phyloP scores from a whole-genome alignment of 2,888 invertebrate species.

The Lochmaea crataegi region DNA sequence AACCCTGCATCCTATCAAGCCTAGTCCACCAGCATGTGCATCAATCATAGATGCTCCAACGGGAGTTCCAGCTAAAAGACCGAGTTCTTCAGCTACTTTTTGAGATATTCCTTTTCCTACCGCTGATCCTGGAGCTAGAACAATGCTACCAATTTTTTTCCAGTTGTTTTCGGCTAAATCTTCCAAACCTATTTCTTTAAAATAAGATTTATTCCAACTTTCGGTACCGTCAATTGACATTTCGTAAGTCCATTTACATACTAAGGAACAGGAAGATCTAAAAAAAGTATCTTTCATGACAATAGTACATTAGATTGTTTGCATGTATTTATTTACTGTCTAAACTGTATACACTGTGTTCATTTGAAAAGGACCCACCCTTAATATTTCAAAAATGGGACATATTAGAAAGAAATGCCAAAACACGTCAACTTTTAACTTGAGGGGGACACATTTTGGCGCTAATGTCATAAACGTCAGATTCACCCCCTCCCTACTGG shows the following conservation, averaged over 20 bases:
- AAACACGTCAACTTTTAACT: too few relatives aligned
- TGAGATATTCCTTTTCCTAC: constrained; percentile 74
- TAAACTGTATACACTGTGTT: too few relatives aligned
- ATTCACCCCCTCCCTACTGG: too few relatives aligned
- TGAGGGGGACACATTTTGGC: too few relatives aligned
- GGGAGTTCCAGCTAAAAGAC: constrained; percentile 77
- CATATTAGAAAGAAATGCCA: too few relatives aligned
- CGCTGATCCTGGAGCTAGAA: constrained; percentile 77
- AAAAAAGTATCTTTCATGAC: constrained; percentile 39
- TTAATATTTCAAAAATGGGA: too few relatives aligned
- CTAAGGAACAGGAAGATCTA: constrained; percentile 90
- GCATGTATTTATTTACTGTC: too few relatives aligned
- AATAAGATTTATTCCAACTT: constrained; percentile 81
- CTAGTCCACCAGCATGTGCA: constrained; percentile 94
- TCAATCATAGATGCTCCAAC: constrained; percentile 94
- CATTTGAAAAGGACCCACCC: too few relatives aligned
- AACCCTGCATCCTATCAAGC: constrained; percentile 80
- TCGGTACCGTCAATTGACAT: constrained; percentile 69
- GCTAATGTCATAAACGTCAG: too few relatives aligned
- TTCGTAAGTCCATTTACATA: constrained; percentile 95
- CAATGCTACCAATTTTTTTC: constrained; percentile 75
- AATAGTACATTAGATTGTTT: too few relatives aligned
- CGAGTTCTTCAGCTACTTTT: constrained; percentile 76
- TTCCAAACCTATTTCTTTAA: constrained; percentile 77
- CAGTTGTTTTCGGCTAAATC: constrained; percentile 78